A percentile compares a stretch with the other conserved stretches of the same genome.
Evolutionary conservation across 1,140 invertebrate species (phyloP).

Genomic region (Teleopsis dalmanni): DNA sequence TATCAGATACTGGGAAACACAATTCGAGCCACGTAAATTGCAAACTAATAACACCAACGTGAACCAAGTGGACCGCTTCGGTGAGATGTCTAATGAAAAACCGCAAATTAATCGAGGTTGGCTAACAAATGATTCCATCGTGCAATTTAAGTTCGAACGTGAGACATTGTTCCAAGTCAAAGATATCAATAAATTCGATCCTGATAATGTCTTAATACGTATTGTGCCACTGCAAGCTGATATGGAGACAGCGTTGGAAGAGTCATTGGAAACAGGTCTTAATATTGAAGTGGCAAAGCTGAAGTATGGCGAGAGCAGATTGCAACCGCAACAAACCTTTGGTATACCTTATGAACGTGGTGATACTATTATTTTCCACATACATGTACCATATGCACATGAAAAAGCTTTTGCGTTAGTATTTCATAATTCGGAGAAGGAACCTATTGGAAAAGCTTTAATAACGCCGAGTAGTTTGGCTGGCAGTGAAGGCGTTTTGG

Average conservation of each 20-base stretch:
- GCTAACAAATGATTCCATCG: conserved; percentile 68
- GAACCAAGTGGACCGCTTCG: conserved; percentile 21
- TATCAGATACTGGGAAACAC: conserved; percentile 68
- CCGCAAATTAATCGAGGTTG: conserved; percentile 64
- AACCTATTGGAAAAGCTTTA: conserved; percentile 73
- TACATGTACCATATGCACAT: conserved; percentile 49
- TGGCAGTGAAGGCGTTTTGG: conserved; percentile 66
- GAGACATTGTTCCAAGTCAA: conserved; percentile 42
- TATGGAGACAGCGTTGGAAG: neutral
- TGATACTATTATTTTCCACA: conserved; percentile 36
- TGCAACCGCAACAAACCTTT: conserved; percentile 23
- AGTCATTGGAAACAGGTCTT: conserved; percentile 30
- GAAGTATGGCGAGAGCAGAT: conserved; percentile 28
- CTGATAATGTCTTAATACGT: conserved; percentile 34
- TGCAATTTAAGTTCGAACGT: conserved; percentile 66
- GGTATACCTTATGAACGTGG: conserved; percentile 31
- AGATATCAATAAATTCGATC: conserved; percentile 38
- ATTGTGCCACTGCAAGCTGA: conserved; percentile 21
- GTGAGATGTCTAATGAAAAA: conserved; percentile 47
- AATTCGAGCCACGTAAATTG: conserved; percentile 52
- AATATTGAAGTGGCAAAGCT: conserved; percentile 33
- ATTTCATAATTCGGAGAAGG: conserved; percentile 23
- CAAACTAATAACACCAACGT: conserved; percentile 11
- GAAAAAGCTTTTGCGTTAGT: conserved; percentile 23
- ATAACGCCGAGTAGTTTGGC: conserved; percentile 43